These are phyloP conservation scores for Cetonia aurata DNA, from an alignment of 2,888 invertebrate genomes.

Conservation along the genomic window DNA sequence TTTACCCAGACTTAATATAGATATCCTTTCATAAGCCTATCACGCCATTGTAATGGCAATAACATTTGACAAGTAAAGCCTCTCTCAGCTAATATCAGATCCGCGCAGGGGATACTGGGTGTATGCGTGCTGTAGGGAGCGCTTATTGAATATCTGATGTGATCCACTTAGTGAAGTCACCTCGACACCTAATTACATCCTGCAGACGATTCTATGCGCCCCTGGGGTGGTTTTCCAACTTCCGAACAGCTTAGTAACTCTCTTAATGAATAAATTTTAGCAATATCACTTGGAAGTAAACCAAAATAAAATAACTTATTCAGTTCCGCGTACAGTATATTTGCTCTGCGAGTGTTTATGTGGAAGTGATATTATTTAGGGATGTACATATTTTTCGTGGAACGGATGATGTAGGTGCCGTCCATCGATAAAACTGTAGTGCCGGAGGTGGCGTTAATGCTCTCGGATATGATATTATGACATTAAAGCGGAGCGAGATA, in stretches of 20 bases:
- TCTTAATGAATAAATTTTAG: no score
- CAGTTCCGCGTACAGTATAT: no score
- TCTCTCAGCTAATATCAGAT: conserved; percentile 51
- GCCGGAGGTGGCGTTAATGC: conserved; percentile 45
- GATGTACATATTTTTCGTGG: not conserved
- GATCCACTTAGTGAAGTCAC: conserved; percentile 53
- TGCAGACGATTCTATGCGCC: conserved; percentile 41
- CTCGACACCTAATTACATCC: conserved; percentile 46
- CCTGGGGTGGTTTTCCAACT: conserved; percentile 17
- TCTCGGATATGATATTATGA: conserved; percentile 49
- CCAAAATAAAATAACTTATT: no score
- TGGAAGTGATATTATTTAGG: no score
- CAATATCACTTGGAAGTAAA: no score
- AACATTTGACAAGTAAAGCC: conserved; percentile 53
- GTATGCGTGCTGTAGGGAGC: conserved; percentile 43
- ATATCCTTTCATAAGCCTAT: conserved; percentile 28
- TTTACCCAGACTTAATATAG: conserved; percentile 9
- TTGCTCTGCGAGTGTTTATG: no score
- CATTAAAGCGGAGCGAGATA: conserved; percentile 53
- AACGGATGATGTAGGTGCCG: conserved; percentile 4
- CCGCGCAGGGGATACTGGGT: conserved; percentile 46
- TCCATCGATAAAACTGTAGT: conserved; percentile 31
- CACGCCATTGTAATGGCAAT: conserved; percentile 45
- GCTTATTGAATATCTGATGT: conserved; percentile 55
- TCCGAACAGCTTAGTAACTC: not conserved